Percentiles rank a stretch among this genome's conserved stretches.
These are phyloP conservation scores for Zygogramma bicolorata DNA, from an alignment of 2,888 invertebrate species.

Conservation along the genomic window DNA sequence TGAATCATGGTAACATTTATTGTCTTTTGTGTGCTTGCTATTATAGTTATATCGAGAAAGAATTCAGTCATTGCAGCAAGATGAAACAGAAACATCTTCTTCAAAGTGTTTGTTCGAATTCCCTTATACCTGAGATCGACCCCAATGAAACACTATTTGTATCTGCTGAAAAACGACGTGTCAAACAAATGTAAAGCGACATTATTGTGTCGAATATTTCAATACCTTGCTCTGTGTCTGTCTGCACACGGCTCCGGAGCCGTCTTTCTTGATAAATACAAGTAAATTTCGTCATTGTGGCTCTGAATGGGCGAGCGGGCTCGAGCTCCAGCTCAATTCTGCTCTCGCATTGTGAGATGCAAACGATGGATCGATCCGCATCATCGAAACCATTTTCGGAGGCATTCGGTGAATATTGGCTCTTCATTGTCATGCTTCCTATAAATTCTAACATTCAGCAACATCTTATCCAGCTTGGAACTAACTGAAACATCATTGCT, in stretches of 20 bases:
- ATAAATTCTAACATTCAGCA: no score
- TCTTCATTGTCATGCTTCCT: conserved; percentile 44
- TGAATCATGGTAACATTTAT: no score
- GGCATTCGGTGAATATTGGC: conserved; percentile 46
- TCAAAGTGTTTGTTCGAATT: background rate
- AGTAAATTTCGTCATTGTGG: conserved; percentile 53
- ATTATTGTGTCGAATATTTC: conserved; percentile 43
- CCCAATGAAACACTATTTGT: conserved; percentile 36
- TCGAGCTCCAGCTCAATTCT: conserved; percentile 42
- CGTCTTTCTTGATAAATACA: conserved; percentile 47
- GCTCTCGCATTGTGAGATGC: conserved; percentile 49
- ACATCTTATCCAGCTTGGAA: no score
- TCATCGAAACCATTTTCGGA: conserved; percentile 52
- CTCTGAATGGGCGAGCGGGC: conserved; percentile 42
- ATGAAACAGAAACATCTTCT: background rate
- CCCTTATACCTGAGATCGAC: background rate
- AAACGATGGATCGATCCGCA: conserved; percentile 51
- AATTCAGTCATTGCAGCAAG: no score
- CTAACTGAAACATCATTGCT: no score
- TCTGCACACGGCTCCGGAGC: conserved; percentile 34
- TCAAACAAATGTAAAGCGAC: conserved; percentile 48
- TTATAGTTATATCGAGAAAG: no score
- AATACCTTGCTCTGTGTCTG: conserved; percentile 46
- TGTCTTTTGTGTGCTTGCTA: no score
- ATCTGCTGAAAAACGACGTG: conserved; percentile 41